phyloP scores from a whole-genome alignment of 2,888 invertebrate genomes.

The Troglohyphantes excavatus region DNA sequence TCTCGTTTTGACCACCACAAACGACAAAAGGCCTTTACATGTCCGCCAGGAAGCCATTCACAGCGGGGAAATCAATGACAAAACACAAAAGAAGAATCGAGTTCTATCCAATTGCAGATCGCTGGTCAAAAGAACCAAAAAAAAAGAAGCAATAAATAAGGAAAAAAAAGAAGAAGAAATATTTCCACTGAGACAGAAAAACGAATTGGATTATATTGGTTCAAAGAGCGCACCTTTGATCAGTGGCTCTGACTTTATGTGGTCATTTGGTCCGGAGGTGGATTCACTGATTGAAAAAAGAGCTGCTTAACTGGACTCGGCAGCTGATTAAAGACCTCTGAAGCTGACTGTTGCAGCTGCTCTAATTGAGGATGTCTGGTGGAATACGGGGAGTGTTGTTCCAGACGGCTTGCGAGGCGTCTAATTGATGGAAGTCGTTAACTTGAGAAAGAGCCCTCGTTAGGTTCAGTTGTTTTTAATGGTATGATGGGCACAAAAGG shows the following conservation, averaged over 20 bases:
- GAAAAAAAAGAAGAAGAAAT: conserved; percentile 25
- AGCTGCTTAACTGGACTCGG: conserved; percentile 4
- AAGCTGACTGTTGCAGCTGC: conserved; percentile 54
- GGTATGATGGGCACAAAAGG: not conserved
- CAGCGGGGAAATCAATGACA: conserved; percentile 40
- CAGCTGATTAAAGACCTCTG: conserved; percentile 43
- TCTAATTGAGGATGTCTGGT: conserved; percentile 56
- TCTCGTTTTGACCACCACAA: not conserved
- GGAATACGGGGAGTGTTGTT: conserved; percentile 6
- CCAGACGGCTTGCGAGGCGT: not conserved
- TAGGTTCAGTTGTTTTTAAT: conserved; percentile 19
- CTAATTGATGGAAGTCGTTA: conserved; percentile 47
- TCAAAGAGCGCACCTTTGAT: conserved; percentile 68
- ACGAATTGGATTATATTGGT: conserved; percentile 73
- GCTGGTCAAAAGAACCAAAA: conserved; percentile 14
- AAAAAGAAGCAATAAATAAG: conserved; percentile 13
- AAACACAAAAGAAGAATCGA: conserved; percentile 19
- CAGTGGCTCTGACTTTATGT: conserved; percentile 47
- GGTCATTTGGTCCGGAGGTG: conserved; percentile 55
- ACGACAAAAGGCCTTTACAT: not conserved
- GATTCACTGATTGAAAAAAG: conserved; percentile 44
- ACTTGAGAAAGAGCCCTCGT: not conserved
- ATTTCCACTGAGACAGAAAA: conserved; percentile 46
- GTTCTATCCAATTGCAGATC: conserved; percentile 32
- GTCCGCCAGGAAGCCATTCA: not conserved